Evolutionary conservation across 2,888 invertebrate species (phyloP).

Genomic region (Clistopyga incitator): DNA sequence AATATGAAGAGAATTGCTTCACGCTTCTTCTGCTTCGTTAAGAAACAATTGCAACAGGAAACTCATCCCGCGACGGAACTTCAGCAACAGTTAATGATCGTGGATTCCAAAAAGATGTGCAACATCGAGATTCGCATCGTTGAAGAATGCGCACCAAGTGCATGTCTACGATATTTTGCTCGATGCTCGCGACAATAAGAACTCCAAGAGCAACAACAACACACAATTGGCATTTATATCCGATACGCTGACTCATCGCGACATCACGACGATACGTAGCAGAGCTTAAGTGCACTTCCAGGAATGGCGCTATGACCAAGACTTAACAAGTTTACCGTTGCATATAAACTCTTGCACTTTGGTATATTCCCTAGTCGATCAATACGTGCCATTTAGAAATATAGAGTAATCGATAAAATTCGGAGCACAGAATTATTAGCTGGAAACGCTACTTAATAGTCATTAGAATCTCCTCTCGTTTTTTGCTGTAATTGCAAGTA

Average conservation of each 20-base stretch:
- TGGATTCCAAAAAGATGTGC: neutral
- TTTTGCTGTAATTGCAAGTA: too few species aligned
- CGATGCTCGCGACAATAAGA: constrained; percentile 22
- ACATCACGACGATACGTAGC: constrained; percentile 5
- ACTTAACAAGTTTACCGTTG: constrained; percentile 35
- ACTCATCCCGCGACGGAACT: neutral
- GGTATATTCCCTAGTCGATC: too few species aligned
- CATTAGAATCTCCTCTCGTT: too few species aligned
- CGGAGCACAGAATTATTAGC: too few species aligned
- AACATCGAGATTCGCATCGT: neutral
- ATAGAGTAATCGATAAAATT: too few species aligned
- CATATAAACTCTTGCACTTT: neutral
- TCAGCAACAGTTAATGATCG: neutral
- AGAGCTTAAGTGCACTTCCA: constrained; percentile 41
- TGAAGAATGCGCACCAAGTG: neutral
- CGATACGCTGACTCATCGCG: constrained; percentile 53
- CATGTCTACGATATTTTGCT: constrained; percentile 1
- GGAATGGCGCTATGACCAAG: constrained; percentile 20
- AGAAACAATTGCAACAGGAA: neutral
- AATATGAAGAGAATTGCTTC: neutral
- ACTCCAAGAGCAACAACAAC: constrained; percentile 14
- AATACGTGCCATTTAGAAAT: too few species aligned
- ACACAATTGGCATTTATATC: constrained; percentile 38
- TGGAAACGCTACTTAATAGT: too few species aligned
- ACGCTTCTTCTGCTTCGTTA: neutral